Evolutionary conservation across 2,113 vertebrate genomes (phyloP), one percentile per base, ranked within the genome.

Genomic region (Cygnus buccinator): DNA sequence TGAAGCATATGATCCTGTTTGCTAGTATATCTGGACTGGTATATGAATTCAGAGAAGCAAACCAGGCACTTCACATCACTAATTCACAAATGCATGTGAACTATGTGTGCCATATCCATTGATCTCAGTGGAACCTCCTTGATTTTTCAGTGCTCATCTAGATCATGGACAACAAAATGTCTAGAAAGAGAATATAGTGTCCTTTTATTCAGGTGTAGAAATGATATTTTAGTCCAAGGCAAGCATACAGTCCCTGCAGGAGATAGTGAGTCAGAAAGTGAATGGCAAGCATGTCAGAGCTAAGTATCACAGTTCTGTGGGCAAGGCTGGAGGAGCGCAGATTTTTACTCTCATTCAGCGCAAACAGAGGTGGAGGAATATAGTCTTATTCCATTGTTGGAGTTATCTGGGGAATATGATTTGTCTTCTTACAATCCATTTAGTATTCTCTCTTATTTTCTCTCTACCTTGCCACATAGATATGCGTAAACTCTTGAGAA

Each of bases 1-100:
- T 52, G 44, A 46, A 57, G 11, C 25, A 57, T 11, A 9, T 9
- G 33, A 2, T 74, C 33, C 54, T 72, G 31, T 59, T 43, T n/a
- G 33, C 50, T 78, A 26, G 0, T 0, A 11, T 46, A 54, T 3
- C 2, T 1, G 35, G 39, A 23, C 54, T 75, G 46, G 10, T n/a
- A 19, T 41, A 6, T 33, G 52, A 29, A 50, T 0, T 2, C 8
- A 48, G 35, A 67, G 52, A 37, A 57, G 52, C n/a, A 84, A 84
- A 67, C 11, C 33, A 67, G 52, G 23, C 25, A 21, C 25, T n/a
- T 41, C 20, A 33, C 17, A 28, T 39, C 41, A 4, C 22, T 62
- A 29, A 31, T 66, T 58, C 44, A 70, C 65, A 89, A 68, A 75
- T 5, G 1, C 25, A 19, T 25, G 13, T 16, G 31, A 18, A 35